Base-by-base conservation (phyloP, 2,888 invertebrate species). In the Callimorpha dominula region DNA sequence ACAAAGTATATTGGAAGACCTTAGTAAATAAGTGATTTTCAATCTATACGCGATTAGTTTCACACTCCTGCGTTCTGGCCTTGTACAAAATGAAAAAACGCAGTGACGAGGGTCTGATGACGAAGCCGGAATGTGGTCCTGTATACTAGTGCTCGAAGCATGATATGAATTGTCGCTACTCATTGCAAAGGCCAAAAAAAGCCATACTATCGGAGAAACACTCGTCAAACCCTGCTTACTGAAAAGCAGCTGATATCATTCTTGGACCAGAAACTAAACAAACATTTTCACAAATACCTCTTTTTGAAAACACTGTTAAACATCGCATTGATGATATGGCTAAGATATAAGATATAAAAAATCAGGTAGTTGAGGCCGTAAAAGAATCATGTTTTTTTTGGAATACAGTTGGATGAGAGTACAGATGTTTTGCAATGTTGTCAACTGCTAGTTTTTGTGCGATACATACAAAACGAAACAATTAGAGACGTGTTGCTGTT, bases 401-500 rank as follows among this genome's bases (percentile, higher is more conserved):
- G 1, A 6, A 49, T 49, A 49, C 49, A 49, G 49, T 49, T 49
- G 49, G 49, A 49, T n/a, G n/a, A n/a, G n/a, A n/a, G 62, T 60
- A 68, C 68, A 31, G 68, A 68, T 62, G 46, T 68, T 46, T 46
- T 73, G 65, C 74, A 76, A 73, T 81, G 78, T 49, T 78, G 68
- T 73, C 79, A 78, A 69, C 52, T 74, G 65, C 49, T 76, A 66
- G 71, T 74, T 67, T 67, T n/a, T n/a, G n/a, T n/a, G n/a, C n/a
- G n/a, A n/a, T n/a, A n/a, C n/a, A n/a, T n/a, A n/a, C n/a, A n/a
- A n/a, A n/a, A n/a, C n/a, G n/a, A n/a, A n/a, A n/a, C n/a, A n/a
- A n/a, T n/a, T n/a, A n/a, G n/a, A n/a, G n/a, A n/a, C n/a, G n/a
- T n/a, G n/a, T n/a, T n/a, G n/a, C n/a, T n/a, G n/a, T n/a, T n/a